phyloP scores from a whole-genome alignment of 2,113 vertebrate genomes.

The Anser brachyrhynchus region DNA sequence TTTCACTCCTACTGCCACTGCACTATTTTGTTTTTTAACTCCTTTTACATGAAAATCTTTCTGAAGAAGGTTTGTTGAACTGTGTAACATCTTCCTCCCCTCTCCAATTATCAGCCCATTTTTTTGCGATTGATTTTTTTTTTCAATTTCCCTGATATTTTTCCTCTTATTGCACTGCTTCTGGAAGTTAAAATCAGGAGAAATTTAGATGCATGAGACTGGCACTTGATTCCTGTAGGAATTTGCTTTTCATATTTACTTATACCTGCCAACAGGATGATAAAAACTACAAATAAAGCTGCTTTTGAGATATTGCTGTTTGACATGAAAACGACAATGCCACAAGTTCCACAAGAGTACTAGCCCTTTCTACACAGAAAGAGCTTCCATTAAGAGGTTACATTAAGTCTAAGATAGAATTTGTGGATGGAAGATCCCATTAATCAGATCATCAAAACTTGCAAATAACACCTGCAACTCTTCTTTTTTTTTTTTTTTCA shows the following conservation, averaged over 20 bases:
- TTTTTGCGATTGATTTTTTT: background rate
- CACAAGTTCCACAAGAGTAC: background rate
- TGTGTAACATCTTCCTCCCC: background rate
- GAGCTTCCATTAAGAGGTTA: background rate
- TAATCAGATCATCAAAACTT: slow-evolving; percentile 10
- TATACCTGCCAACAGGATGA: background rate
- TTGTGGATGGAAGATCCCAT: background rate
- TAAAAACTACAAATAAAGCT: background rate
- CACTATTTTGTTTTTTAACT: background rate
- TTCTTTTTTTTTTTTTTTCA: background rate
- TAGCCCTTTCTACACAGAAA: background rate
- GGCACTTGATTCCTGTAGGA: background rate
- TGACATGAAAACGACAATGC: background rate
- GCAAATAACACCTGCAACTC: background rate
- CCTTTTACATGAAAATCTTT: background rate
- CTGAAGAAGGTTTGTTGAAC: background rate
- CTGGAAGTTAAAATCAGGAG: background rate
- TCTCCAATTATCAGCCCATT: background rate
- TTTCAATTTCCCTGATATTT: background rate
- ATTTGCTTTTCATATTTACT: background rate
- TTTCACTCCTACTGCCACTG: background rate
- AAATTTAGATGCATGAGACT: background rate
- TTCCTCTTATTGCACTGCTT: background rate
- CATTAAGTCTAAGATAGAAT: background rate
- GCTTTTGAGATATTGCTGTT: background rate